These are phyloP conservation scores for Oryzias melastigma DNA, from an alignment of 2,113 vertebrate species.

Conservation along the genomic window DNA sequence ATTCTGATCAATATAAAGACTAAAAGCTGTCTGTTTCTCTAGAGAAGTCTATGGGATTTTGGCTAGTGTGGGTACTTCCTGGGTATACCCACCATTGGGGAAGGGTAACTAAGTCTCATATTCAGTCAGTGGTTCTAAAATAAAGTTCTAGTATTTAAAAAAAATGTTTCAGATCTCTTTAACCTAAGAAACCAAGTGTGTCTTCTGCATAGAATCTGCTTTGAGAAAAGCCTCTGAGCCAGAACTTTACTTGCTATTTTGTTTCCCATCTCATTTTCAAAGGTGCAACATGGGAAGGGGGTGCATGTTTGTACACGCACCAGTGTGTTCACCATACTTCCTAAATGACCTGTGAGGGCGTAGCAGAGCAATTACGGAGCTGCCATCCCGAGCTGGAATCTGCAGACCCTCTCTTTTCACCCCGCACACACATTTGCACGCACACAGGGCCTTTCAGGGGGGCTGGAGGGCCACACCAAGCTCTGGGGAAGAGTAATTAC, in stretches of 20 bases:
- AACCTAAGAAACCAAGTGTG: too few relatives aligned
- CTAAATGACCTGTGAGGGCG: constrained; percentile 66
- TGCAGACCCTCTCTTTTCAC: constrained; percentile 51
- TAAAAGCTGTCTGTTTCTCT: too few relatives aligned
- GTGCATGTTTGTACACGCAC: constrained; percentile 20
- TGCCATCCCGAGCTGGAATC: constrained; percentile 48
- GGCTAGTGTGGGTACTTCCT: too few relatives aligned
- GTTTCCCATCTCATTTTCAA: constrained; percentile 25
- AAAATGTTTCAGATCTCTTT: too few relatives aligned
- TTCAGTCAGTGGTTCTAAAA: too few relatives aligned
- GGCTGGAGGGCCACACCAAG: constrained; percentile 53
- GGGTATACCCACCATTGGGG: too few relatives aligned
- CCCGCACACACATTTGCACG: constrained; percentile 16
- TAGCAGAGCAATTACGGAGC: constrained; percentile 62
- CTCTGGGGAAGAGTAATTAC: constrained; percentile 72
- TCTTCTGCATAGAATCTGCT: too few relatives aligned
- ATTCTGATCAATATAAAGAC: too few relatives aligned
- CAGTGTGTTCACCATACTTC: constrained; percentile 35
- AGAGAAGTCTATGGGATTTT: too few relatives aligned
- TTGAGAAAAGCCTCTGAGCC: too few relatives aligned
- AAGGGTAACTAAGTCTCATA: too few relatives aligned
- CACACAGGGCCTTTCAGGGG: constrained; percentile 46
- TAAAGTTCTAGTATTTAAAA: too few relatives aligned
- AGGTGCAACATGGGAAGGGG: constrained; percentile 45
- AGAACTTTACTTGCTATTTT: background rate